A percentile compares a stretch with the other conserved stretches of the same genome.
These are phyloP conservation scores for Cheumatopsyche charites DNA, from an alignment of 1,140 invertebrate genomes.

Conservation along the genomic window DNA sequence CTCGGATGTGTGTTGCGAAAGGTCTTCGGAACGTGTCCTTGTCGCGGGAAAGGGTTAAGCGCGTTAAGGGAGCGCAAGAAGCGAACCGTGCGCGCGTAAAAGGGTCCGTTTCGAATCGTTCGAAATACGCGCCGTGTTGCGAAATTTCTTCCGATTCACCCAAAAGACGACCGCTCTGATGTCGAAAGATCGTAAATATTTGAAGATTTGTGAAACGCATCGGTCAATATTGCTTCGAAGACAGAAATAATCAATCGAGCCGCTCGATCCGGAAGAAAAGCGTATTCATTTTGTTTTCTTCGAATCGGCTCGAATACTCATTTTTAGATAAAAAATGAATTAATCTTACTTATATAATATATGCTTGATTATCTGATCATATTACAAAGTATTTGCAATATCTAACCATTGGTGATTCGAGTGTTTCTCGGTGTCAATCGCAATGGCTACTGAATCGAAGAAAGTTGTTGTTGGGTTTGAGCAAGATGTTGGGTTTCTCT, in stretches of 20 bases:
- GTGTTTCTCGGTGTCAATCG: no score
- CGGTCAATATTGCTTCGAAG: slow-evolving; percentile 17
- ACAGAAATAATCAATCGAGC: neutral
- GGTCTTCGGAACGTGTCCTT: neutral
- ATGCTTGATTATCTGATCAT: no score
- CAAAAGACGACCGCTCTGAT: neutral
- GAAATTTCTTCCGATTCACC: neutral
- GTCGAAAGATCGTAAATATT: neutral
- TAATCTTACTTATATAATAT: no score
- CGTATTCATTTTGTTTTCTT: no score
- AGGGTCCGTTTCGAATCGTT: slow-evolving; percentile 16
- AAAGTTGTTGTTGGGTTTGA: no score
- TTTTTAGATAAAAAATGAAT: no score
- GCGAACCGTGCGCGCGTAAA: slow-evolving; percentile 22
- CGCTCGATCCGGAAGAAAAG: no score
- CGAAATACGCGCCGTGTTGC: neutral
- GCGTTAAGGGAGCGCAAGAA: slow-evolving; percentile 16
- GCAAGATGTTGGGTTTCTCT: no score
- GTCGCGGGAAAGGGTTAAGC: slow-evolving; percentile 11
- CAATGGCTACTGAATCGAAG: no score
- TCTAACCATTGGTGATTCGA: no score
- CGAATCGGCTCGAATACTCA: no score
- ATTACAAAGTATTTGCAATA: no score
- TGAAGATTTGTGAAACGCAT: neutral
- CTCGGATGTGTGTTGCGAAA: neutral